phyloP scores from a whole-genome alignment of 2,113 vertebrate species.

The Lasiurus borealis region DNA sequence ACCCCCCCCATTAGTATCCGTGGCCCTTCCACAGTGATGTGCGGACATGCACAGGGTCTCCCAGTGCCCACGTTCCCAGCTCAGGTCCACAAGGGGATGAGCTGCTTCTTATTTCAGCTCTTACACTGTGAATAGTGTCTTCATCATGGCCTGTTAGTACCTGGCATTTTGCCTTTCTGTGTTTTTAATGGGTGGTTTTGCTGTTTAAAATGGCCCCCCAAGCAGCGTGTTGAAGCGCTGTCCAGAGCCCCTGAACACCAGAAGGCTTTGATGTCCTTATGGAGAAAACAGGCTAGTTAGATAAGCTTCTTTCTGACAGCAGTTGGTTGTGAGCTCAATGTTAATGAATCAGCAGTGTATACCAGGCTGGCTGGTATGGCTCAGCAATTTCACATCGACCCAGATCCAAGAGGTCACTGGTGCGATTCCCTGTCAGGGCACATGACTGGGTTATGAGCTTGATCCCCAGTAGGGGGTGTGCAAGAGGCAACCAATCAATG shows the following conservation, averaged over 20 bases:
- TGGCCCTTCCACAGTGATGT: not conserved
- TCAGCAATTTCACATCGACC: too few species aligned
- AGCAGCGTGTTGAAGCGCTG: not conserved
- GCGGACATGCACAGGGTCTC: not conserved
- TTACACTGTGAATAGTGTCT: not conserved
- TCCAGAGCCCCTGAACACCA: not conserved
- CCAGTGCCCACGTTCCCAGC: not conserved
- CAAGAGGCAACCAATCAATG: too few species aligned
- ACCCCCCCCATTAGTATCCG: not conserved
- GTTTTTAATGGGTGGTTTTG: not conserved
- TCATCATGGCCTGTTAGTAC: not conserved
- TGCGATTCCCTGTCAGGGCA: too few species aligned
- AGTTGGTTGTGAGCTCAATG: not conserved
- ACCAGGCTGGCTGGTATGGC: not conserved
- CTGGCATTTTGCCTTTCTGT: not conserved
- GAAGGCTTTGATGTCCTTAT: not conserved
- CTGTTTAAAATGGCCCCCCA: not conserved
- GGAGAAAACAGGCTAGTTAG: not conserved
- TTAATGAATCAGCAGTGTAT: constrained; percentile 12
- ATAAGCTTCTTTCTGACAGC: not conserved
- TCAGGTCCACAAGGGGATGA: not conserved
- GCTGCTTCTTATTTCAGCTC: not conserved
- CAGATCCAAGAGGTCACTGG: too few species aligned
- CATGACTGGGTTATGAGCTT: too few species aligned
- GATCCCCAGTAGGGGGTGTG: too few species aligned